These are phyloP conservation scores for Odocoileus virginianus DNA, from an alignment of 2,113 vertebrate species.

Conservation along the genomic window DNA sequence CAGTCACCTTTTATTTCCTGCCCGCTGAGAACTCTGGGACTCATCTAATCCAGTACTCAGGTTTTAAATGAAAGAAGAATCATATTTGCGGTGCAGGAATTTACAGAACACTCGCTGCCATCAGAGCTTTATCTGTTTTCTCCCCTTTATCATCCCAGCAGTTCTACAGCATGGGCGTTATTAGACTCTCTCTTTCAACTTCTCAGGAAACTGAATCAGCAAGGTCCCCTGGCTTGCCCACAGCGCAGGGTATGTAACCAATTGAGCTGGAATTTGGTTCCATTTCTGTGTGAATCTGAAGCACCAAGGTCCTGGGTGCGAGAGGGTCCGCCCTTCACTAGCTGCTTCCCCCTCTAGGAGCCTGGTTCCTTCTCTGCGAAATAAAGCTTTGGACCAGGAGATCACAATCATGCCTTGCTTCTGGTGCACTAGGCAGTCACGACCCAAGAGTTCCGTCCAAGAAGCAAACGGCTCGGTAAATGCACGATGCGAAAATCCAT, in stretches of 20 bases:
- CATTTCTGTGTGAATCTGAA: neutral
- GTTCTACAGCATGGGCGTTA: neutral
- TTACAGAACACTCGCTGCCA: neutral
- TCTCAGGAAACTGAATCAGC: neutral
- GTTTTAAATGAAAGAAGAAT: slow-evolving; percentile 1
- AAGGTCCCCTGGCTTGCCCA: neutral
- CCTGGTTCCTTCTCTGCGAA: neutral
- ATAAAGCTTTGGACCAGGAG: neutral
- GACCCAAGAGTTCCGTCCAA: neutral
- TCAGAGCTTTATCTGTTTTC: neutral
- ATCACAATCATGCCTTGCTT: neutral
- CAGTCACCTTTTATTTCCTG: neutral
- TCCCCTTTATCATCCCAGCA: neutral
- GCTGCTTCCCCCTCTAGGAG: neutral
- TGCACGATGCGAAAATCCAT: neutral
- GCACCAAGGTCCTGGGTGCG: neutral
- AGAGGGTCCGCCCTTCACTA: neutral
- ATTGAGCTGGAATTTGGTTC: neutral
- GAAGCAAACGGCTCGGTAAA: neutral
- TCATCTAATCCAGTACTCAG: neutral
- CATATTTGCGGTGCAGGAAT: neutral
- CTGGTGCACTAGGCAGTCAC: neutral
- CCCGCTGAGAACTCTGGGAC: neutral
- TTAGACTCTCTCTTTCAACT: neutral
- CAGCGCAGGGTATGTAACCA: no score